Evolutionary conservation across 2,113 vertebrate genomes (phyloP), one percentile per base, ranked within the genome.

Genomic region (Eurystomus gularis): DNA sequence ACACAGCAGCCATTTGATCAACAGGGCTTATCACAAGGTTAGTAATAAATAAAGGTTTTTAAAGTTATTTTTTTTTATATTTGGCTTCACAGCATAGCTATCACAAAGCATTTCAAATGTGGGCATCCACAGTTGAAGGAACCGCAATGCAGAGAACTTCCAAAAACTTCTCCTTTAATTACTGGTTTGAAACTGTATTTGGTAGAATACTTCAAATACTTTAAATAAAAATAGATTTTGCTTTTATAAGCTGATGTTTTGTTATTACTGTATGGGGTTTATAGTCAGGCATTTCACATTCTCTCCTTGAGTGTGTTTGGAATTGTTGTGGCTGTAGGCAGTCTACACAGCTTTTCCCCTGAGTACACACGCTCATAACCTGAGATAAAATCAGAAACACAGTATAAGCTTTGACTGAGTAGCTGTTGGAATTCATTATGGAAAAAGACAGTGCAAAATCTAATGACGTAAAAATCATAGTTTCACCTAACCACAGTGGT

Each of bases 1-100:
- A 98, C 98, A 31, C 99, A 99, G 96, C 98, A 98, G n/a, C 76
- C 98, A 3, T 99, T 98, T 97, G 99, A 99, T 96, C 99, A 99
- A 83, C 99, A 99, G 90, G 95, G 98, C 76, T 98, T 99, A 86
- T 97, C 99, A 15, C 99, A 99, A 99, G 99, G 99, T 99, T 94
- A 83, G 96, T 97, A 93, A 69, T 70, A 82, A 83, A 65, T 51
- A 60, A 35, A 40, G 11, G 14, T 39, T 52, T 90, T 75, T 42
- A 25, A 69, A 69, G 35, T 82, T 5, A 13, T 79, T 71, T 86
- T 82, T 81, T 14, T 72, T n/a, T n/a, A 66, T 65, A 49, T 68
- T 35, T 51, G 8, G 1, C n/a, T 88, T 57, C 70, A 39, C 9
- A 26, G 40, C 26, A 17, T 37, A 80, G 19, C 17, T 71, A 4